These are phyloP conservation scores for Neodiprion lecontei DNA, from an alignment of 1,140 invertebrate genomes.

Conservation along the genomic window DNA sequence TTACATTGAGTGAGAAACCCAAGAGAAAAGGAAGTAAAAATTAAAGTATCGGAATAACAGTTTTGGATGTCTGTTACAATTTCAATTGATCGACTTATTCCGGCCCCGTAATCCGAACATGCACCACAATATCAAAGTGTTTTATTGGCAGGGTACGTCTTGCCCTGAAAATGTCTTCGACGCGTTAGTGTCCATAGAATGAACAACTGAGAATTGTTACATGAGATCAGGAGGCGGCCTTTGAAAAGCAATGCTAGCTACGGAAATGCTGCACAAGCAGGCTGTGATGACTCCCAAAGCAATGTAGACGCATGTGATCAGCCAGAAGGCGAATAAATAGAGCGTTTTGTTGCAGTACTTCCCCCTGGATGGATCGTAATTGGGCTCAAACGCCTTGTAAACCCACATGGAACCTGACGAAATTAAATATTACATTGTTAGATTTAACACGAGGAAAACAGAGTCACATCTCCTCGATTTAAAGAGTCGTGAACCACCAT, in stretches of 20 bases:
- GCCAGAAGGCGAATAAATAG: conserved; percentile 75
- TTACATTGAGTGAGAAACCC: no score
- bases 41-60: no score
- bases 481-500: neutral
- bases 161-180: no score
- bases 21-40: no score
- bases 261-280: conserved; percentile 65
- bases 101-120: no score
- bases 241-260: conserved; percentile 62
- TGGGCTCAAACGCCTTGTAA: conserved; percentile 70
- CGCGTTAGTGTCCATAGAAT: no score
- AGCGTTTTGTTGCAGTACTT: conserved; percentile 71
- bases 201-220: conserved; percentile 22
- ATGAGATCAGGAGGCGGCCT: conserved; percentile 43
- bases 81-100: no score
- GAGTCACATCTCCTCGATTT: neutral
- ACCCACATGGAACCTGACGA: conserved; percentile 70
- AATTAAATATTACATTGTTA: conserved; percentile 17
- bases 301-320: conserved; percentile 70
- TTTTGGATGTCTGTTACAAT: no score
- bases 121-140: no score
- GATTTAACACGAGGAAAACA: conserved; percentile 5
- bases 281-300: conserved; percentile 62
- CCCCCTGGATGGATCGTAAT: conserved; percentile 60
- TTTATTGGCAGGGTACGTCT: no score